Base-by-base conservation (phyloP, 1,140 invertebrate genomes). In the fruit fly (Drosophila melanogaster) region DNA sequence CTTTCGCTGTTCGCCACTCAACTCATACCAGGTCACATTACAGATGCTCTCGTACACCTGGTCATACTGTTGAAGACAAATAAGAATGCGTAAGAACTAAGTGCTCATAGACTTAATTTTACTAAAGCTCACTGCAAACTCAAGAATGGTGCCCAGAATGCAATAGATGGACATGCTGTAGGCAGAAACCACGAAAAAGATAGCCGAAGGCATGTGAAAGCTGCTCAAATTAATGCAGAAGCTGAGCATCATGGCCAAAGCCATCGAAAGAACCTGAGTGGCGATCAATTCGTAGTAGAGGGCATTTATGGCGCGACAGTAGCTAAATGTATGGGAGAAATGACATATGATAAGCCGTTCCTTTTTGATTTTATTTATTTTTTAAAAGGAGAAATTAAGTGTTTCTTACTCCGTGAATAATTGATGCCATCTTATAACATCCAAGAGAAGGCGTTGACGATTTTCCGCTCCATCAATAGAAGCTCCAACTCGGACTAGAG, bases 361-460 rank as follows among this genome's bases (percentile, higher is more conserved):
- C 0, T 22, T 22, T 22, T 3, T 22, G 2, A 22, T 22, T 22
- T 22, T 22, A 22, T 22, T 22, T 3, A 22, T n/a, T n/a, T n/a
- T n/a, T n/a, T n/a, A 22, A 22, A 22, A 22, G 19, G 19, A 22
- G 3, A 22, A 0, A 22, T 22, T 22, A 22, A 22, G 3, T 22
- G 5, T 15, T 19, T 30, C 35, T 41, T 55, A 87, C 83, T 73
- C 33, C 0, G 57, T 70, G n/a, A 84, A 89, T 1, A 70, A n/a
- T 12, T 87, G 84, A 74, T 87, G 83, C 84, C 84, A 87, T 15
- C 70, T 77, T 8, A 87, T 89, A 11, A 77, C 14, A 11, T 87
- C 83, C 0, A 87, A 19, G 0, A 87, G 50, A 5, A 77, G 12
- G 3, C 10, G 3, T 0, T 69, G 26, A 0, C 53, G 30, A 8